Base-by-base conservation (phyloP, 2,888 invertebrate genomes). In the Erannis defoliaria region DNA sequence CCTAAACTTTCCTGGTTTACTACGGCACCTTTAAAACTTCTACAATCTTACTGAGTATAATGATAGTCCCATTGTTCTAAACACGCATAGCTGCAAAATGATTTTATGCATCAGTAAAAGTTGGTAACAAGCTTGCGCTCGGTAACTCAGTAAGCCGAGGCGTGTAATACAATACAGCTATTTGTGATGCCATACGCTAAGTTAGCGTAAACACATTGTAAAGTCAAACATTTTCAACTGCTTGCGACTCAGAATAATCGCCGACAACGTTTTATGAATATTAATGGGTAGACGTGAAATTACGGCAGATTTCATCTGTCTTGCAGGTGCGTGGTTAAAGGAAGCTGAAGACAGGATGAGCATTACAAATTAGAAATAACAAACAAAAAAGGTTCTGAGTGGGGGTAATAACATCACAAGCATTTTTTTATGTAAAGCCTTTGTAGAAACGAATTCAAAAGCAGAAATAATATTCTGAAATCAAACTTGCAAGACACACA, bases 111-210 rank as follows among this genome's bases (percentile, higher is more conserved):
- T 73, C 75, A 70, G 71, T 76, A 72, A 72, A 79, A 81, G 79
- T 77, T 75, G 71, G 79, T 72, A 81, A 80, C 78, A 76, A 76
- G 74, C 71, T 77, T 60, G 78, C 68, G 73, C 81, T 76, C 72
- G 74, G 80, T 63, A 78, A 82, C 78, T 80, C 63, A 59, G 80
- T 64, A 77, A 82, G 77, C 80, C 64, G 67, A 76, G 78, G 76
- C 79, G 63, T 80, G 86, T 84, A 87, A 85, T 76, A 84, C 83
- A 85, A 89, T 84, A 85, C 83, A 75, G 77, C 77, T 78, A 82
- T 85, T 88, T 81, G 82, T 78, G 75, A 79, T 81, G 80, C 77
- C 71, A 74, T 78, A 81, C 78, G 71, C 80, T 77, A 80, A 83
- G 76, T 82, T 74, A 69, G 73, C 74, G 76, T 72, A 79, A 85